Percentiles rank a stretch among this genome's conserved stretches.
phyloP scores from a whole-genome alignment of 2,113 vertebrate genomes.

The Osmerus mordax region DNA sequence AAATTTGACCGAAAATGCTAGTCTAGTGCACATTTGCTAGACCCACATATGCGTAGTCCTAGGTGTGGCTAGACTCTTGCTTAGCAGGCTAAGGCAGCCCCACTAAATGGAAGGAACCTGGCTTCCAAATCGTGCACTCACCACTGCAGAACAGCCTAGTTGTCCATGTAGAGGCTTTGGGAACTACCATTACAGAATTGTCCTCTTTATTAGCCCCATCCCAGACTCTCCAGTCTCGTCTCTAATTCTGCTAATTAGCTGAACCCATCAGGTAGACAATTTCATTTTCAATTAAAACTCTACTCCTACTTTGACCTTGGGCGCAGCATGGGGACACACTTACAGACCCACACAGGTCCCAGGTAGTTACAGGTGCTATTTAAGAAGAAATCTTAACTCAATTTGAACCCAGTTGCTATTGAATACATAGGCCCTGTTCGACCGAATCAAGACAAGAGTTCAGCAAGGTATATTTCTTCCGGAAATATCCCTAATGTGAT shows the following conservation, averaged over 20 bases:
- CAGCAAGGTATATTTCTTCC: slow-evolving; percentile 45
- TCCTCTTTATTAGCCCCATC: slow-evolving; percentile 62
- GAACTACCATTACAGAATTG: slow-evolving; percentile 16
- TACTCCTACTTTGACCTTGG: slow-evolving; percentile 66
- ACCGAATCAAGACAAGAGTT: slow-evolving; percentile 49
- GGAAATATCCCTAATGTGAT: slow-evolving; percentile 63
- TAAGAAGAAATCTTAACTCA: slow-evolving; percentile 64
- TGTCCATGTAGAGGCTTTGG: neutral
- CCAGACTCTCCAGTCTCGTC: slow-evolving; percentile 49
- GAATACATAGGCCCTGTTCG: slow-evolving; percentile 51
- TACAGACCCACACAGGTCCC: slow-evolving; percentile 37
- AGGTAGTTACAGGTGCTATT: slow-evolving; percentile 56
- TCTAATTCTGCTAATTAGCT: slow-evolving; percentile 77
- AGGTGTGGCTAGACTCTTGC: no score
- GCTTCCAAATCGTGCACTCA: no score
- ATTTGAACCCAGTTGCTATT: slow-evolving; percentile 56
- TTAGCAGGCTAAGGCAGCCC: no score
- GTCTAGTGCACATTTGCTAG: no score
- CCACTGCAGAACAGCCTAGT: neutral
- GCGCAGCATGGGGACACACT: slow-evolving; percentile 44
- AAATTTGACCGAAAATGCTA: no score
- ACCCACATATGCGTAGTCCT: no score
- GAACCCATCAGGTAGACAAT: slow-evolving; percentile 73
- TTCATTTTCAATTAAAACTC: slow-evolving; percentile 76
- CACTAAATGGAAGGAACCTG: no score